Evolutionary conservation across 2,888 invertebrate species (phyloP).

Genomic region (Nebria salina): DNA sequence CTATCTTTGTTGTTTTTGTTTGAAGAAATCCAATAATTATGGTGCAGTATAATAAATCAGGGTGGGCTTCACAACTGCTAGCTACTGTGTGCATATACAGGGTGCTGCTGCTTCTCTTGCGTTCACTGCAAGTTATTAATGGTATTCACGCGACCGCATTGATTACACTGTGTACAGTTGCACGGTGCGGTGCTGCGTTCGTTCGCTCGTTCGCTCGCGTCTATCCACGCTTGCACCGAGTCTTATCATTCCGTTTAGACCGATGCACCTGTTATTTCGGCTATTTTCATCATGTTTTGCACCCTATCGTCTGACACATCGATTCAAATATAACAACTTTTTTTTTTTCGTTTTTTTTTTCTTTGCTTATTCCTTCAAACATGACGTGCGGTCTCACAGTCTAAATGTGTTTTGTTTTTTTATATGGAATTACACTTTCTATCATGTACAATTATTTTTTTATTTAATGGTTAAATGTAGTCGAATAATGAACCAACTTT

Average conservation of each 20-base stretch:
- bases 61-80: constrained; percentile 5
- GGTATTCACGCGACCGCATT: constrained; percentile 56
- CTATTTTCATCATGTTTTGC: background rate
- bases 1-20: constrained; percentile 10
- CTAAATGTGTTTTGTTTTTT: background rate
- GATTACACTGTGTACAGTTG: constrained; percentile 23
- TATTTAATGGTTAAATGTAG: background rate
- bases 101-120: constrained; percentile 43
- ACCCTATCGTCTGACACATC: background rate
- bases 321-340: background rate
- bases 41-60: constrained; percentile 47
- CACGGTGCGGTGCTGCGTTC: background rate
- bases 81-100: background rate
- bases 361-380: background rate
- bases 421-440: background rate
- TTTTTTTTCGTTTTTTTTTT: background rate
- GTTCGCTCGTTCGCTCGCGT: background rate
- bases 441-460: background rate
- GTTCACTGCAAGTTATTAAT: constrained; percentile 59
- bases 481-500: background rate
- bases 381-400: background rate
- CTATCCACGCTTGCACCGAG: background rate
- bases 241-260: constrained; percentile 1
- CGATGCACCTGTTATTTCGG: constrained; percentile 1
- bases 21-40: constrained; percentile 45